A percentile compares a stretch with the other conserved stretches of the same genome.
Conservation (phyloP, 2,797 vertebrate genomes). For the Gila robusta region DNA sequence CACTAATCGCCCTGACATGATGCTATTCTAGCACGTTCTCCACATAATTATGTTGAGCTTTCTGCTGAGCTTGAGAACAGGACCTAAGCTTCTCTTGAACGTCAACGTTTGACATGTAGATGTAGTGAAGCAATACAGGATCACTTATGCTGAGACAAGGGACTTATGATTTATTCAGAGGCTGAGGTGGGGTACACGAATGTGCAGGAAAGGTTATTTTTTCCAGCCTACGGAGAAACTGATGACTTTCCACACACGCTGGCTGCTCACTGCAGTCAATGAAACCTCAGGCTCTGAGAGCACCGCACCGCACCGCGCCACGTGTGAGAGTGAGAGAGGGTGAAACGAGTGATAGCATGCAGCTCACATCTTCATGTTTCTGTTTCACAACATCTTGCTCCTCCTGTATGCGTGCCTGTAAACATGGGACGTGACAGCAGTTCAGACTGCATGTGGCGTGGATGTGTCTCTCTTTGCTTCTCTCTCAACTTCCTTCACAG, state of each 20-base stretch:
- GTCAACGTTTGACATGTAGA: conserved; percentile 45
- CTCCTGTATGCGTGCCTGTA: conserved; percentile 33
- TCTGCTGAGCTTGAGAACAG: conserved; percentile 2
- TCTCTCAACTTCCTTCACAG: conserved; percentile 10
- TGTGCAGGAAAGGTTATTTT: conserved; percentile 57
- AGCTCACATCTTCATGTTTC: conserved; percentile 34
- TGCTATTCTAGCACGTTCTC: conserved; percentile 57
- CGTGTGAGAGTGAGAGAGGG: conserved; percentile 35
- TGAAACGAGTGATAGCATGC: conserved; percentile 2
- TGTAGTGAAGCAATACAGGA: conserved; percentile 45
- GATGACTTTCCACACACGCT: conserved; percentile 58
- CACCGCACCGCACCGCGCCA: background rate
- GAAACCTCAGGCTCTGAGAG: conserved; percentile 50
- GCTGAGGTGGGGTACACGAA: conserved; percentile 35
- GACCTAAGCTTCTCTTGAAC: conserved; percentile 13
- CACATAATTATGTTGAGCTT: conserved; percentile 35
- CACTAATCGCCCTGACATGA: conserved; percentile 59
- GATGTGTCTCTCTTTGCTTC: conserved; percentile 34
- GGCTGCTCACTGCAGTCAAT: conserved; percentile 61
- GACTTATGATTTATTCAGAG: conserved; percentile 60
- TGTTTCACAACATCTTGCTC: conserved; percentile 56
- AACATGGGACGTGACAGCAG: conserved; percentile 51
- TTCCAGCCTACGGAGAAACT: conserved; percentile 52
- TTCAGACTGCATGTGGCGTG: conserved; percentile 47
- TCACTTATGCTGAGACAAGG: conserved; percentile 52